phyloP scores from a whole-genome alignment of 2,797 vertebrate species.

The Chrosomus eos region DNA sequence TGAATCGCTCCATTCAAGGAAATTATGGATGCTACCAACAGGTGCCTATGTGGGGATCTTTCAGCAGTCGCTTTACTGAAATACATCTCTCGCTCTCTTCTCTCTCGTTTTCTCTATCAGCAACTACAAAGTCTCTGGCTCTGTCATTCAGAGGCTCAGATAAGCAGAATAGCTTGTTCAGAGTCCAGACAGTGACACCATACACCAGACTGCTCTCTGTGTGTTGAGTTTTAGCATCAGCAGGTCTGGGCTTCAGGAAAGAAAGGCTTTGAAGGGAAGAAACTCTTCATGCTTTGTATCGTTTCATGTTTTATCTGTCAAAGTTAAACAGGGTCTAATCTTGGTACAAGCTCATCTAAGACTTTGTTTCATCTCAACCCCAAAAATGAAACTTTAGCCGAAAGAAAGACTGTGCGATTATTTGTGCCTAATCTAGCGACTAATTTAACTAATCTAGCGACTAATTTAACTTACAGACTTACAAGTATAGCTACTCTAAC shows the following conservation, averaged over 20 bases:
- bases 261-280: conserved; percentile 69
- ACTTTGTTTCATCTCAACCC: conserved; percentile 47
- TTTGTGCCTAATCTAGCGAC: conserved; percentile 3
- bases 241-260: conserved; percentile 70
- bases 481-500: conserved; percentile 3
- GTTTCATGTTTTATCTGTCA: conserved; percentile 69
- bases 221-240: conserved; percentile 75
- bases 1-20: conserved; percentile 81
- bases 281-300: conserved; percentile 65
- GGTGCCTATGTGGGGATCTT: conserved; percentile 67
- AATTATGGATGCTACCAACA: conserved; percentile 48
- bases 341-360: conserved; percentile 51
- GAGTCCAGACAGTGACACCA: conserved; percentile 79
- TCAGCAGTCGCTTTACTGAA: conserved; percentile 72
- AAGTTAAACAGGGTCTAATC: conserved; percentile 60
- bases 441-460: conserved; percentile 21
- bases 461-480: conserved; percentile 9
- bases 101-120: conserved; percentile 67
- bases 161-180: conserved; percentile 78
- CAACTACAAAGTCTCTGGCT: conserved; percentile 76
- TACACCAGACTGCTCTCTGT: conserved; percentile 71
- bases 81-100: conserved; percentile 69
- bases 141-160: conserved; percentile 78
- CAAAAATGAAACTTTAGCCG: not conserved
- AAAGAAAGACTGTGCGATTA: not conserved